A percentile compares a stretch with the other conserved stretches of the same genome.
These are phyloP conservation scores for Microcaecilia unicolor DNA, from an alignment of 2,797 vertebrate genomes.

Conservation along the genomic window DNA sequence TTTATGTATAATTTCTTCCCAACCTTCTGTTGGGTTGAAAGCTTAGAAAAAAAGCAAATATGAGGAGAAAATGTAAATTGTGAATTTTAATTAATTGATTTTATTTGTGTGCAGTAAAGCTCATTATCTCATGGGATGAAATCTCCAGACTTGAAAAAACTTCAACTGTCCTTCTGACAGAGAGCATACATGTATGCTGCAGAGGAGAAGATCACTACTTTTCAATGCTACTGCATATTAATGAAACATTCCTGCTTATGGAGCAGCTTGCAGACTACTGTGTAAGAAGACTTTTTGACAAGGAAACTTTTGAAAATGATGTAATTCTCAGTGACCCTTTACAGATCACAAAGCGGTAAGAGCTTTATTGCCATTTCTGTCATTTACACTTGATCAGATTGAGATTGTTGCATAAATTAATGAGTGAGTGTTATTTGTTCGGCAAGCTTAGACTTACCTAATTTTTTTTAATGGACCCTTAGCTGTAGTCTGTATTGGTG, in stretches of 20 bases:
- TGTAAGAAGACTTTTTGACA: conserved; percentile 87
- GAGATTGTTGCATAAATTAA: no score
- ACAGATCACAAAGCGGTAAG: conserved; percentile 88
- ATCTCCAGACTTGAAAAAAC: conserved; percentile 88
- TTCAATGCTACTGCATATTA: conserved; percentile 93
- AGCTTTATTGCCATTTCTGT: background rate
- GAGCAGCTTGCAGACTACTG: conserved; percentile 89
- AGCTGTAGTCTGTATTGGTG: no score
- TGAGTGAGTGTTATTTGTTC: no score
- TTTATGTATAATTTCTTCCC: no score
- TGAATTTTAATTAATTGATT: no score
- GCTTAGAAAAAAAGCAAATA: no score
- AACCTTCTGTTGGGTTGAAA: no score
- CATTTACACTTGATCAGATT: no score
- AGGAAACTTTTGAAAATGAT: conserved; percentile 81
- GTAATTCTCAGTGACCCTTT: conserved; percentile 76
- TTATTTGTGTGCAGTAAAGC: conserved; percentile 68
- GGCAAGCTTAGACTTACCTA: no score
- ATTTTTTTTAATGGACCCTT: no score
- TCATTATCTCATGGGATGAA: conserved; percentile 89
- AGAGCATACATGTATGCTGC: conserved; percentile 83
- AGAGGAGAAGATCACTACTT: conserved; percentile 87
- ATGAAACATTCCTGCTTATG: conserved; percentile 89
- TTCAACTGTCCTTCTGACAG: conserved; percentile 82
- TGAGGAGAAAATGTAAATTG: no score